These are phyloP conservation scores for Drosophila ogumai DNA, from an alignment of 1,140 invertebrate species.

Conservation along the genomic window DNA sequence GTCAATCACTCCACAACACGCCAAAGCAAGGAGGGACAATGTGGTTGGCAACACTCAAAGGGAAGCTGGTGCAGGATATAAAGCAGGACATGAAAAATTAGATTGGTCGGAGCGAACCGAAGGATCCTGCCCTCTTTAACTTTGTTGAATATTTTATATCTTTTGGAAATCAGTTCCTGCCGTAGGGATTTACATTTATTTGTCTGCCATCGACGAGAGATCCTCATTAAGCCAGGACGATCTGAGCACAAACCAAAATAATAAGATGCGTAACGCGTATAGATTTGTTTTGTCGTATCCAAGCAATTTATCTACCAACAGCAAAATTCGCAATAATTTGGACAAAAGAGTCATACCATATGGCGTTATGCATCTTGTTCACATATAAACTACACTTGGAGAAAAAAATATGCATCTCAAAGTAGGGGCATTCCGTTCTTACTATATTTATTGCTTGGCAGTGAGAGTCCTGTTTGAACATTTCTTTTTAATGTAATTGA, in stretches of 20 bases:
- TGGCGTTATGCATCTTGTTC: too few relatives aligned
- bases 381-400: too few relatives aligned
- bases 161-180: slow-evolving; percentile 11
- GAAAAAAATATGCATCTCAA: neutral
- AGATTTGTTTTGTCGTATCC: neutral
- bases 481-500: slow-evolving; percentile 2
- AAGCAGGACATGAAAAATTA: slow-evolving; percentile 34
- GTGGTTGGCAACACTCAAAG: slow-evolving; percentile 5
- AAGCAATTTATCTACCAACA: neutral
- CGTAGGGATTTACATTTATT: slow-evolving; percentile 4
- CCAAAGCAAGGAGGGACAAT: slow-evolving; percentile 6
- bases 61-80: slow-evolving; percentile 17
- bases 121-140: neutral
- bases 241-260: neutral
- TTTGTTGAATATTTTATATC: slow-evolving; percentile 23
- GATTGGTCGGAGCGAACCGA: slow-evolving; percentile 12
- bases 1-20: slow-evolving; percentile 69
- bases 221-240: neutral
- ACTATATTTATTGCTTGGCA: too few relatives aligned
- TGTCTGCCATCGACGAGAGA: neutral
- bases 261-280: neutral
- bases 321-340: too few relatives aligned
- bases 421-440: neutral
- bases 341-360: too few relatives aligned
- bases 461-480: neutral